Evolutionary conservation across 2,797 vertebrate species (phyloP).

Genomic region (Hydrocynus forskahlii): DNA sequence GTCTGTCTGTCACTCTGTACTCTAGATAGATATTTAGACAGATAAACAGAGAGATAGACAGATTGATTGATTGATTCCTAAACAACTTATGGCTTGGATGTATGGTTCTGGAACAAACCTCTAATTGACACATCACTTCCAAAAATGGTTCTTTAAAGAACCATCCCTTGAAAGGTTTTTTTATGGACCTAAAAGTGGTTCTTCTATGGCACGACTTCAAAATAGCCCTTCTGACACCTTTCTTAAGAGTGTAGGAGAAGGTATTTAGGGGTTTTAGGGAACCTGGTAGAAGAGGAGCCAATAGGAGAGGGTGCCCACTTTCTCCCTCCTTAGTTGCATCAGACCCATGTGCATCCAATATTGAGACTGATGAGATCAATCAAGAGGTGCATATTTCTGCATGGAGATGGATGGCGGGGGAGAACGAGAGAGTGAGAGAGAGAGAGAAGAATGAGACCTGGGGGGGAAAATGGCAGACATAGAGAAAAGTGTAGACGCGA

Average conservation of each 20-base stretch:
- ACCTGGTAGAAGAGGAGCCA: constrained; percentile 51
- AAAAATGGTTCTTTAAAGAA: not conserved
- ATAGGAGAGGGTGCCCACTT: constrained; percentile 88
- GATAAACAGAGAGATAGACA: no score
- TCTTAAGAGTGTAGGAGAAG: not conserved
- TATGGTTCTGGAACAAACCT: no score
- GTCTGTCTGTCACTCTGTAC: no score
- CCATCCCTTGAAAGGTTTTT: not conserved
- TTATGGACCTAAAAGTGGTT: not conserved
- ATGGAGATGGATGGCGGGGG: constrained; percentile 94
- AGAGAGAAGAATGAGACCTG: constrained; percentile 41
- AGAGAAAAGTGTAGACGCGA: constrained; percentile 36
- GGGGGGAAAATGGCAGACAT: constrained; percentile 30
- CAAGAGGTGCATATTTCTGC: constrained; percentile 99
- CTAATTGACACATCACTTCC: not conserved
- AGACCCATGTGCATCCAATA: constrained; percentile 99
- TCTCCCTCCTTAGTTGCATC: constrained; percentile 95
- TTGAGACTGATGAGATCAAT: constrained; percentile 99
- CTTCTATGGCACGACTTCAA: not conserved
- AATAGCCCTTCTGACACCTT: not conserved
- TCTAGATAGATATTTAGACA: no score
- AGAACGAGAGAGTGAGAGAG: constrained; percentile 40
- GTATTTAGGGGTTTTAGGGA: constrained; percentile 6
- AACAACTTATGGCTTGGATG: no score
- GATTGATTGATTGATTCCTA: no score